phyloP scores from a whole-genome alignment of 2,888 invertebrate species.

The Macrosoma leucophasiata region DNA sequence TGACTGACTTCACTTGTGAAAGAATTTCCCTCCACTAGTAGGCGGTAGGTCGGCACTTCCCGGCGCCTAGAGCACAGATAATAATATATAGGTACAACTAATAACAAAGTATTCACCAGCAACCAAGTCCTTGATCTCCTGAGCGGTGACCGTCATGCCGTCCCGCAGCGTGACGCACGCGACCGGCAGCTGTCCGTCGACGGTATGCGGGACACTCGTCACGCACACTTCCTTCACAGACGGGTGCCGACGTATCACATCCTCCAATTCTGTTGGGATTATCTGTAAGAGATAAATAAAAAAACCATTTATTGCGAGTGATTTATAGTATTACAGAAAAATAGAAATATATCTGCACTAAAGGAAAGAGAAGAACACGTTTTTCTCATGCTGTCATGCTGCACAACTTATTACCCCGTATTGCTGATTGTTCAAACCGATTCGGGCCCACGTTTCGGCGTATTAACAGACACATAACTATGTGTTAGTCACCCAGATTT shows the following conservation, averaged over 20 bases:
- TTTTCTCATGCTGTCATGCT: too few species aligned
- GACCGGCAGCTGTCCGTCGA: conserved; percentile 45
- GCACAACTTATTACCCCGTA: too few species aligned
- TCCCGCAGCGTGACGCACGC: conserved; percentile 40
- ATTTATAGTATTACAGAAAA: too few species aligned
- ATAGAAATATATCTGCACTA: too few species aligned
- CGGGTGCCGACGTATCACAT: conserved; percentile 39
- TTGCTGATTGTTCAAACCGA: too few species aligned
- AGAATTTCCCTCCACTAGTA: too few species aligned
- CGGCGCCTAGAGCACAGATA: background rate
- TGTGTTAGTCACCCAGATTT: too few species aligned
- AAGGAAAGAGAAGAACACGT: too few species aligned
- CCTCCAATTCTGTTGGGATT: conserved; percentile 49
- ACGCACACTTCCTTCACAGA: conserved; percentile 51
- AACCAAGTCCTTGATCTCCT: conserved; percentile 44
- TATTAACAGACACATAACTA: too few species aligned
- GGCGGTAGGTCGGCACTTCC: background rate
- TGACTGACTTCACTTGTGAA: too few species aligned
- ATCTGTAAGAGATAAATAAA: conserved; percentile 43
- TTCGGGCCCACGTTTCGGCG: too few species aligned
- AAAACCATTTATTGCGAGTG: too few species aligned
- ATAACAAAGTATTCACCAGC: conserved; percentile 31
- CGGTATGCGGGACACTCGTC: conserved; percentile 37
- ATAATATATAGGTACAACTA: background rate
- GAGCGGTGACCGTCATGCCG: conserved; percentile 38